Conservation (phyloP, 2,113 vertebrate genomes). For the Amphiprion percula region DNA sequence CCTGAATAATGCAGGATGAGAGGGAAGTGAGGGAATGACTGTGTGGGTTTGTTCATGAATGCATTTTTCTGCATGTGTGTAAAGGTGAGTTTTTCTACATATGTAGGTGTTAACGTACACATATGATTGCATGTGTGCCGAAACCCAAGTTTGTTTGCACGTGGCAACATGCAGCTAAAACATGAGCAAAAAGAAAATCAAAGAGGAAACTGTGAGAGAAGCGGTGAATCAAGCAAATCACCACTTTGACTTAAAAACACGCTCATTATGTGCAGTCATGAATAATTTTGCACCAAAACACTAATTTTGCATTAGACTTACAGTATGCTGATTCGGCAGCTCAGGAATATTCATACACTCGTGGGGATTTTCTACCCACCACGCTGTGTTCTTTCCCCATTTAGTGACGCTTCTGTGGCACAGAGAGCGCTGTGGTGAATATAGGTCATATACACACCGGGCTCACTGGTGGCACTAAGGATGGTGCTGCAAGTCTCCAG, state of each 20-base stretch:
- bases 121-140: not conserved
- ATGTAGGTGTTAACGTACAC: not conserved
- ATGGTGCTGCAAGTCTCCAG: constrained; percentile 76
- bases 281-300: constrained; percentile 86
- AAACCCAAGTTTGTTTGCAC: constrained; percentile 3
- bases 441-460: constrained; percentile 83
- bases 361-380: constrained; percentile 66
- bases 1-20: constrained; percentile 74
- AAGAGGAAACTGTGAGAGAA: constrained; percentile 12
- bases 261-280: constrained; percentile 81
- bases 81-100: not conserved
- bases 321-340: constrained; percentile 83
- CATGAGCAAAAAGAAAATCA: constrained; percentile 15
- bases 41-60: constrained; percentile 7
- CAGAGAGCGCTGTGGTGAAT: constrained; percentile 75
- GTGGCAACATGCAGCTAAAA: constrained; percentile 13
- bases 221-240: constrained; percentile 79
- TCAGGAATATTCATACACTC: constrained; percentile 86
- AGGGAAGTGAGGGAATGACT: constrained; percentile 12
- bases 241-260: constrained; percentile 81
- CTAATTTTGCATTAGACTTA: constrained; percentile 89
- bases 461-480: constrained; percentile 80
- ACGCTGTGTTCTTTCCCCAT: constrained; percentile 49
- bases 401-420: constrained; percentile 80
- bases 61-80: constrained; percentile 5